phyloP scores from a whole-genome alignment of 2,888 invertebrate genomes.

The Nebria brevicollis region DNA sequence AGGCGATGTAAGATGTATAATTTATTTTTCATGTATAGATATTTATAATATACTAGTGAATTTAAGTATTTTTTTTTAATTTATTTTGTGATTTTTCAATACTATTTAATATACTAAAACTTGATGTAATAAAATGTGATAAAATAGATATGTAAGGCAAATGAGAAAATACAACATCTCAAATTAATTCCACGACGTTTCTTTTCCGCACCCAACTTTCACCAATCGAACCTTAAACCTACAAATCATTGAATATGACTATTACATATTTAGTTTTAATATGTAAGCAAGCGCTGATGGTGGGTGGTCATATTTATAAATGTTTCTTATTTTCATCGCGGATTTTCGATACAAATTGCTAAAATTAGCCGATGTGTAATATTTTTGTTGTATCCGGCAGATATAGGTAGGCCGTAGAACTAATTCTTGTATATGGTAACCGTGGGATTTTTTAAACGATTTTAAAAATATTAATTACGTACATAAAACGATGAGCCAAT shows the following conservation, averaged over 20 bases:
- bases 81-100: constrained; percentile 1
- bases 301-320: not conserved
- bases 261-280: not conserved
- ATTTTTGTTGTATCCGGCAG: not conserved
- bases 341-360: not conserved
- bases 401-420: not conserved
- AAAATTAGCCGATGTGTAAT: not conserved
- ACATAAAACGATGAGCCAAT: not conserved
- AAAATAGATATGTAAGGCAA: not conserved
- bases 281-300: not conserved
- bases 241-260: not conserved
- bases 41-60: not conserved
- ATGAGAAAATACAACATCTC: constrained; percentile 1
- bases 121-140: constrained; percentile 1
- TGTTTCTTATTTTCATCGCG: not conserved
- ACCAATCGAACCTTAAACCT: not conserved
- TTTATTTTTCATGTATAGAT: not conserved
- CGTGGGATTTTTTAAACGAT: not conserved
- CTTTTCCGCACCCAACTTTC: not conserved
- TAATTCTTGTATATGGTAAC: not conserved
- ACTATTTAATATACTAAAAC: constrained; percentile 1
- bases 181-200: not conserved
- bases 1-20: not conserved
- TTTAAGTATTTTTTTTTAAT: not conserved
- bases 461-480: not conserved